Evolutionary conservation across 2,888 invertebrate genomes (phyloP).

Genomic region (Orchesellides sinensis): DNA sequence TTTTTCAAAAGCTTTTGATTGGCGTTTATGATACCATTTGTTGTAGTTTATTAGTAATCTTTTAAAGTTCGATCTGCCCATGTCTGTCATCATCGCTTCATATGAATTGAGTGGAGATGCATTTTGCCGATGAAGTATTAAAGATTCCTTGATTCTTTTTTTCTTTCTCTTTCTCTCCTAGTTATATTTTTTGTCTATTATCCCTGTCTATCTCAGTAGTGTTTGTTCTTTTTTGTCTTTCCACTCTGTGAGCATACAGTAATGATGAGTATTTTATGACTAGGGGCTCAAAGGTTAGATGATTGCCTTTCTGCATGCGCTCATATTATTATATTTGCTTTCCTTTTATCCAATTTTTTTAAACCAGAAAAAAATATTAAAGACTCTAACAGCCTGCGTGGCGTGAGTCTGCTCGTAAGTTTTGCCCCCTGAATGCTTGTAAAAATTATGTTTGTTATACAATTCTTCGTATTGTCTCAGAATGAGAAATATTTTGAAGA

Average conservation of each 20-base stretch:
- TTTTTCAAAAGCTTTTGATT: conserved; percentile 47
- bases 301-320: conserved; percentile 34
- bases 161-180: neutral
- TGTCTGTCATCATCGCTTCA: conserved; percentile 46
- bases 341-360: conserved; percentile 14
- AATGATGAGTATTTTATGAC: conserved; percentile 58
- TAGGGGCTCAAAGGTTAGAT: conserved; percentile 52
- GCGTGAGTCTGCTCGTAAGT: neutral
- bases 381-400: neutral
- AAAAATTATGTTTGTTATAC: neutral
- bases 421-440: neutral
- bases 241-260: conserved; percentile 26
- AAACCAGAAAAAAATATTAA: neutral
- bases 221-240: conserved; percentile 19
- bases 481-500: neutral
- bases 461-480: neutral
- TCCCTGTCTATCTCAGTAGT: conserved; percentile 12
- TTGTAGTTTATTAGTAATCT: conserved; percentile 55
- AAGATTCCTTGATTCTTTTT: no score
- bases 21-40: conserved; percentile 64
- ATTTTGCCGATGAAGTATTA: no score
- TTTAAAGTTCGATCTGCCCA: conserved; percentile 43
- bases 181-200: neutral
- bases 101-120: no score
- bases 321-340: neutral